phyloP scores from a whole-genome alignment of 2,888 invertebrate genomes.

The Theretra japonica region DNA sequence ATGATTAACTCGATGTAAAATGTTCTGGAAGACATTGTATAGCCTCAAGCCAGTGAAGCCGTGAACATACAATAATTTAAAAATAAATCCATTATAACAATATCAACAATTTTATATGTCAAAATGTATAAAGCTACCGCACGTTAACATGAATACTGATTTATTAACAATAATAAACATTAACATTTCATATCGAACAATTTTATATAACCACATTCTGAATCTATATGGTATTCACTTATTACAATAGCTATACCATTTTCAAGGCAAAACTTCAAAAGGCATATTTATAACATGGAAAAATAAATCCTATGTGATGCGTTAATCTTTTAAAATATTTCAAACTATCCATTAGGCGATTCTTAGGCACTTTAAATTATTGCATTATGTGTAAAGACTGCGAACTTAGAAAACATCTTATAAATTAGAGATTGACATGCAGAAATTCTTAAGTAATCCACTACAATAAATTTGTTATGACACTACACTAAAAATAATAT shows the following conservation, averaged over 20 bases:
- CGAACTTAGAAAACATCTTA: slow-evolving; percentile 23
- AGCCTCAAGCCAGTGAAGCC: slow-evolving; percentile 47
- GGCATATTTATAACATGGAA: slow-evolving; percentile 34
- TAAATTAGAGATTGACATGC: slow-evolving; percentile 7
- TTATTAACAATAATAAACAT: slow-evolving; percentile 36
- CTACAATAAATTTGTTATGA: neutral
- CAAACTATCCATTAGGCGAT: slow-evolving; percentile 39
- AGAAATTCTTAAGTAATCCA: neutral
- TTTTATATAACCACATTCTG: slow-evolving; percentile 34
- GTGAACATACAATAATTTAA: slow-evolving; percentile 35
- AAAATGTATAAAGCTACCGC: slow-evolving; percentile 37
- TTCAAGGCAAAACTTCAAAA: slow-evolving; percentile 37
- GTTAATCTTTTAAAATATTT: neutral
- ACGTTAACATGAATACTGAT: slow-evolving; percentile 39
- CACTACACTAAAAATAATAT: slow-evolving; percentile 34
- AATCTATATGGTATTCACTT: slow-evolving; percentile 35
- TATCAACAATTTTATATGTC: slow-evolving; percentile 32
- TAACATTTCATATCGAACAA: slow-evolving; percentile 24
- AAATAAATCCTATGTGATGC: slow-evolving; percentile 16
- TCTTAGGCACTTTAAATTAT: slow-evolving; percentile 44
- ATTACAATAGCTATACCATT: slow-evolving; percentile 32
- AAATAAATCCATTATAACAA: slow-evolving; percentile 44
- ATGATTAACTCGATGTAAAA: slow-evolving; percentile 51
- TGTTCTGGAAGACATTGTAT: slow-evolving; percentile 71
- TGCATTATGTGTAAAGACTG: slow-evolving; percentile 13